phyloP scores from a whole-genome alignment of 30 jellyfish, hydroid and myxozoan genomes.

The Pseudorhiza aurosa region DNA sequence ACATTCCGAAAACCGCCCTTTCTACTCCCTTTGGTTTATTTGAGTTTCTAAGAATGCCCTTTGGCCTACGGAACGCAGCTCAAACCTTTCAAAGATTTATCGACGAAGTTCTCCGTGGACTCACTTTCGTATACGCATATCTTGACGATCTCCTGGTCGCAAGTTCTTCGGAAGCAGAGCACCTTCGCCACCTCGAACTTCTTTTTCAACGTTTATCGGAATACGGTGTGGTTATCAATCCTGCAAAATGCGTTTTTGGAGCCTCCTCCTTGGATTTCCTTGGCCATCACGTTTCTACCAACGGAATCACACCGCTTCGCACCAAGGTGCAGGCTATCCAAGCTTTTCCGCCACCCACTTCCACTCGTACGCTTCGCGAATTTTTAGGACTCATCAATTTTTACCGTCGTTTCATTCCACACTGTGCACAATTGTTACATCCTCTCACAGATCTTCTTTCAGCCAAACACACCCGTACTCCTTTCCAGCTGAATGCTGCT shows the following conservation, averaged over 20 bases:
- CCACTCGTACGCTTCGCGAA: slow-evolving; percentile 19
- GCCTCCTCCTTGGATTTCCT: slow-evolving; percentile 24
- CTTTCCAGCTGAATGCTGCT: no score
- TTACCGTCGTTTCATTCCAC: slow-evolving; percentile 33
- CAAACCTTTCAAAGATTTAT: slow-evolving; percentile 63
- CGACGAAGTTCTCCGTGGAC: slow-evolving; percentile 47
- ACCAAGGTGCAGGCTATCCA: slow-evolving; percentile 32
- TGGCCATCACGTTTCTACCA: slow-evolving; percentile 51
- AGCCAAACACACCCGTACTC: neutral
- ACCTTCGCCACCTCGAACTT: slow-evolving; percentile 20
- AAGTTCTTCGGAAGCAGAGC: slow-evolving; percentile 35
- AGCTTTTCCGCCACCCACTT: slow-evolving; percentile 31
- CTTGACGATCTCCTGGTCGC: slow-evolving; percentile 52
- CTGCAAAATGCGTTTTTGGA: slow-evolving; percentile 47
- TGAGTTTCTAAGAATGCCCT: slow-evolving; percentile 54
- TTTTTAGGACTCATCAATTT: no score
- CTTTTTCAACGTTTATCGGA: slow-evolving; percentile 26
- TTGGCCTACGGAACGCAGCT: slow-evolving; percentile 67
- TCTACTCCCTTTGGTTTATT: slow-evolving; percentile 63
- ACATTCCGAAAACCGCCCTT: slow-evolving; percentile 52
- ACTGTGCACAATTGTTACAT: neutral
- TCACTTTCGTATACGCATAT: slow-evolving; percentile 44
- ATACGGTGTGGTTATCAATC: slow-evolving; percentile 21
- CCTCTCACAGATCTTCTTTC: slow-evolving; percentile 34
- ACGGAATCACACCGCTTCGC: slow-evolving; percentile 43